These are phyloP conservation scores for Antedon mediterranea DNA, from an alignment of 53 echinoderm and acorn worm genomes.

Conservation along the genomic window DNA sequence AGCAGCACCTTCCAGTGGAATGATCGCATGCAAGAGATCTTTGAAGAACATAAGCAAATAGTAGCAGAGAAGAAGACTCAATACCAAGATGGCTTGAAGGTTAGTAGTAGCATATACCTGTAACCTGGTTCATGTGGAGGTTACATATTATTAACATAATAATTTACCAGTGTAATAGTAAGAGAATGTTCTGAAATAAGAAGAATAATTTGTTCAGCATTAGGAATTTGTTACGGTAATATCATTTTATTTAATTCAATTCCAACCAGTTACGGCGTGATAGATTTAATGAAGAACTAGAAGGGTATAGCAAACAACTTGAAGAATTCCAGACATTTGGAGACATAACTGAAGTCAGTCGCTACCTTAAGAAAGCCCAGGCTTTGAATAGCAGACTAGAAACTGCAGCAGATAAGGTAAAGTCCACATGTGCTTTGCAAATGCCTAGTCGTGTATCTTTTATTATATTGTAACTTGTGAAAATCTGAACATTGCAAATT, in stretches of 20 bases:
- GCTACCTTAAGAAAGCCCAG: conserved; percentile 96
- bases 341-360: conserved; percentile 60
- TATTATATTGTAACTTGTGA: too few relatives aligned
- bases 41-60: conserved; percentile 79
- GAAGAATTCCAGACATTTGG: conserved; percentile 87
- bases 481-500: too few relatives aligned
- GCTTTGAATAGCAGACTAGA: conserved; percentile 82
- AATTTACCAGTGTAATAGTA: too few relatives aligned
- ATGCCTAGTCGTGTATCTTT: too few relatives aligned
- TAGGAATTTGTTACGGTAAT: too few relatives aligned
- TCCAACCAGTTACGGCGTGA: conserved; percentile 64
- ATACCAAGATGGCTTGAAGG: conserved; percentile 91
- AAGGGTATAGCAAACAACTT: conserved; percentile 89
- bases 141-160: too few relatives aligned
- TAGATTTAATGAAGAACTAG: conserved; percentile 83
- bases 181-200: too few relatives aligned
- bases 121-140: too few relatives aligned
- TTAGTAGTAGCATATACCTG: too few relatives aligned
- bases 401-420: conserved; percentile 70
- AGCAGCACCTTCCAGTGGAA: conserved; percentile 99
- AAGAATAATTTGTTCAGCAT: too few relatives aligned
- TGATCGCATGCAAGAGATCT: conserved; percentile 95
- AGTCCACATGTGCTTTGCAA: too few relatives aligned
- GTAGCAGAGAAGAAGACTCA: conserved; percentile 70
- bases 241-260: background rate